Evolutionary conservation across 1,140 invertebrate genomes (phyloP).

Genomic region (Brachionus asplanchnoidis): DNA sequence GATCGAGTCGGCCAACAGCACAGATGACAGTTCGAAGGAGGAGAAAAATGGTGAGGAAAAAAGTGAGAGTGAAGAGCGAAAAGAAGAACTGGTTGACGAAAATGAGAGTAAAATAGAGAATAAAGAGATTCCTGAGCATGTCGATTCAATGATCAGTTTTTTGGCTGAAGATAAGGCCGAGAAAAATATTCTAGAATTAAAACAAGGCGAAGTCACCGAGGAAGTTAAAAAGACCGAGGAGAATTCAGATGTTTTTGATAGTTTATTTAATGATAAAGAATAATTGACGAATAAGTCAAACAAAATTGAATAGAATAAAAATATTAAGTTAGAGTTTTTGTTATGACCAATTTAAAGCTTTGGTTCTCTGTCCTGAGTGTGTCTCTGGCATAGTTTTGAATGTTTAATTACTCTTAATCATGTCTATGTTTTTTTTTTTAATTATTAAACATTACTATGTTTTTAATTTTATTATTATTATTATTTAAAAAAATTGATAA

Average conservation of each 20-base stretch:
- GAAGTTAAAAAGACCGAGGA: not conserved
- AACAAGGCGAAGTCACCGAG: not conserved
- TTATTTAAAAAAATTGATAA: constrained; percentile 2
- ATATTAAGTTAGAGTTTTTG: not conserved
- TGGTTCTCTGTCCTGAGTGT: not conserved
- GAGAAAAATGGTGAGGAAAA: not conserved
- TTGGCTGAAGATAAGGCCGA: not conserved
- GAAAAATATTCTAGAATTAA: not conserved
- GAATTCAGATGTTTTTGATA: constrained; percentile 26
- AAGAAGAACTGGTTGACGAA: not conserved
- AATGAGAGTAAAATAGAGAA: not conserved
- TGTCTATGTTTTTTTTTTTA: constrained; percentile 1
- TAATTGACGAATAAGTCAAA: constrained; percentile 20
- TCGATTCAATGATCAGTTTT: not conserved
- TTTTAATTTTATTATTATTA: constrained; percentile 2
- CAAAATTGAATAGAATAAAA: not conserved
- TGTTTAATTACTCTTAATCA: not conserved
- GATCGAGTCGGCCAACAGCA: not conserved
- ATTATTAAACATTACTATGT: not conserved
- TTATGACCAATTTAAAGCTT: not conserved
- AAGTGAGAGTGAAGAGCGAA: not conserved
- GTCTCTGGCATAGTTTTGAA: not conserved
- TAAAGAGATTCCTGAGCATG: not conserved
- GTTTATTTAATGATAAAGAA: not conserved
- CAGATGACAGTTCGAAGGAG: not conserved